These are phyloP conservation scores for Caenorhabditis auriculariae DNA, from an alignment of 2,888 invertebrate genomes.

Conservation along the genomic window DNA sequence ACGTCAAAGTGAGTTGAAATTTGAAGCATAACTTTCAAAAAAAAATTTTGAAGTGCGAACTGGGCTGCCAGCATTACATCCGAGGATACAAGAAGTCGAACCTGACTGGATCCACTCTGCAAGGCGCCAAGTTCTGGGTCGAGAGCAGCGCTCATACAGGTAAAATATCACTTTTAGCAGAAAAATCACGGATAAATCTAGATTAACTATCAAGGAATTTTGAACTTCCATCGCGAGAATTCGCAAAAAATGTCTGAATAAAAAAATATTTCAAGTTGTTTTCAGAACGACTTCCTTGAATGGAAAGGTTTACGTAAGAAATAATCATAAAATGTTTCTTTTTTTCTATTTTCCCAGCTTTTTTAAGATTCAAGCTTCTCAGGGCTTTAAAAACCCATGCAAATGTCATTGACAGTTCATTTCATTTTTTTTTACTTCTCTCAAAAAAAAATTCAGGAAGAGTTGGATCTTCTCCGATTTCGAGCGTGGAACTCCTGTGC, in stretches of 20 bases:
- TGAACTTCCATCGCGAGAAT: too few relatives aligned
- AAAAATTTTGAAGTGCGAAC: slow-evolving; percentile 33
- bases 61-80: slow-evolving; percentile 41
- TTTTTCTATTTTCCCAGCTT: too few relatives aligned
- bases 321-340: too few relatives aligned
- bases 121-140: slow-evolving; percentile 46
- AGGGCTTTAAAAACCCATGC: too few relatives aligned
- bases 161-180: neutral
- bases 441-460: slow-evolving; percentile 36
- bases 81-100: slow-evolving; percentile 28
- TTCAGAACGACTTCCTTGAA: too few relatives aligned
- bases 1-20: slow-evolving; percentile 17
- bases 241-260: too few relatives aligned
- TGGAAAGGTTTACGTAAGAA: too few relatives aligned
- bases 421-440: too few relatives aligned
- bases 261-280: too few relatives aligned
- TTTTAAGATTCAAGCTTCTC: too few relatives aligned
- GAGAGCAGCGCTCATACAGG: slow-evolving; percentile 36
- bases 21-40: slow-evolving; percentile 8
- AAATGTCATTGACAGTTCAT: too few relatives aligned
- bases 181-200: neutral
- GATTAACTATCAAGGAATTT: too few relatives aligned
- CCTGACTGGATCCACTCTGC: slow-evolving; percentile 26
- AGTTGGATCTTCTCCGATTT: slow-evolving; percentile 41
- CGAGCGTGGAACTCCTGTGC: slow-evolving; percentile 44